Conservation (phyloP, 2,888 invertebrate species). For the Melanotus villosus region DNA sequence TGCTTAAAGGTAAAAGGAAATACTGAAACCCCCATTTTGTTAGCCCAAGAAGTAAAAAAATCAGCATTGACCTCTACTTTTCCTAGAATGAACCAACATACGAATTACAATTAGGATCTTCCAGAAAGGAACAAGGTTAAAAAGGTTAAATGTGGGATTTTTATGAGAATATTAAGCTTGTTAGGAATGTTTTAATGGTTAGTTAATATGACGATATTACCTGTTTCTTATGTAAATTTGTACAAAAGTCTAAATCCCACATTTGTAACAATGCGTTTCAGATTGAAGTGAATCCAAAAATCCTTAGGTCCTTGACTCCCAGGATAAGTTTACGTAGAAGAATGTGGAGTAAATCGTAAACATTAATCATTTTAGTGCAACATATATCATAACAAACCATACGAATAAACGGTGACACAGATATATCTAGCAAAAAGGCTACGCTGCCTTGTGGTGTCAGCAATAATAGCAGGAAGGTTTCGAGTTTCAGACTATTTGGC, state of each 20-base stretch:
- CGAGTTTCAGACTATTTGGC: conserved; percentile 41
- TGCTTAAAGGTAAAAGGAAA: too few relatives aligned
- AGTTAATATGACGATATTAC: background rate
- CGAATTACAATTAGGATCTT: too few relatives aligned
- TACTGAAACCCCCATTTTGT: too few relatives aligned
- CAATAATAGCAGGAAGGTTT: conserved; percentile 38
- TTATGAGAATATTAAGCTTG: background rate
- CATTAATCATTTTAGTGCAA: background rate
- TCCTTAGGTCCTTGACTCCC: too few relatives aligned
- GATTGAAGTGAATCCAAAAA: too few relatives aligned
- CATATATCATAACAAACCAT: conserved; percentile 6
- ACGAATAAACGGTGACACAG: conserved; percentile 19
- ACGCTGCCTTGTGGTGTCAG: conserved; percentile 23
- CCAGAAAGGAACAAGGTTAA: background rate
- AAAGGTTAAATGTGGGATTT: background rate
- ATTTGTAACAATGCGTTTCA: too few relatives aligned
- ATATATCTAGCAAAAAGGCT: conserved; percentile 14
- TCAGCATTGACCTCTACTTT: too few relatives aligned
- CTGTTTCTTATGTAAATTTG: too few relatives aligned
- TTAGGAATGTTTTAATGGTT: background rate
- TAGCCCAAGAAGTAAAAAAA: too few relatives aligned
- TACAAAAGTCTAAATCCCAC: too few relatives aligned
- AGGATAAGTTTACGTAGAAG: too few relatives aligned
- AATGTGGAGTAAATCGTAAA: background rate
- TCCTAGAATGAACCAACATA: too few relatives aligned